Base-by-base conservation (phyloP, 30 jellyfish, hydroid and myxozoan species). In the Cassiopea xamachana region DNA sequence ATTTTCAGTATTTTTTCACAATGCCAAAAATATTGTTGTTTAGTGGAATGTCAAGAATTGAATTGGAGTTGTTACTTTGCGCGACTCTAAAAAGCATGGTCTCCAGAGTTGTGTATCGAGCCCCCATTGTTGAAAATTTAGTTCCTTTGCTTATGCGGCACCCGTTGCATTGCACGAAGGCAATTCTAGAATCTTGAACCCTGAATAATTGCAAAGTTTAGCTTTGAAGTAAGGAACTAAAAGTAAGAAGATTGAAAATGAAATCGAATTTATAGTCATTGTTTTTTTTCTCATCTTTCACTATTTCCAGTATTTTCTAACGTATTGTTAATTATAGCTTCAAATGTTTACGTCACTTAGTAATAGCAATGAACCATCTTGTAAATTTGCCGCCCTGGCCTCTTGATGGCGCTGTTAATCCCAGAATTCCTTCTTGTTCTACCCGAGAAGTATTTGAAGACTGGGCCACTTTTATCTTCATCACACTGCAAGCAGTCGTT, bases 401-500 rank as follows among this genome's bases (percentile, higher is more conserved):
- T 73, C 75, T 90, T 46, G 44, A 90, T 90, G 15, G 97, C 97
- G 81, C 97, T 90, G 7, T 72, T 77, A 27, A 90, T 90, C 46
- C 97, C 97, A 90, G 92, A 81, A 81, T 90, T 90, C 81, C 97
- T 61, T 60, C 97, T 76, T 48, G 97, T 90, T 62, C 97, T 90
- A 6, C 97, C 97, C 5, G 97, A 82, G 87, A 81, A 90, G 48
- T 81, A 90, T 83, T 90, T 90, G 83, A 90, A 90, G 60, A 90
- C 93, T 2, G 97, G 97, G 49, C 97, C 97, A 82, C 92, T 79
- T 48, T 90, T 90, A 60, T 90, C 97, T 58, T 90, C 97, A 49
- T 90, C 97, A 47, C 97, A 90, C 64, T 90, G 97, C 69, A 90
- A 51, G 72, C 96, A 89, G 62, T 89, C 90, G 48, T 89, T 89